These are phyloP conservation scores for Drosophila leonis DNA, from an alignment of 2,888 invertebrate genomes.

Conservation along the genomic window DNA sequence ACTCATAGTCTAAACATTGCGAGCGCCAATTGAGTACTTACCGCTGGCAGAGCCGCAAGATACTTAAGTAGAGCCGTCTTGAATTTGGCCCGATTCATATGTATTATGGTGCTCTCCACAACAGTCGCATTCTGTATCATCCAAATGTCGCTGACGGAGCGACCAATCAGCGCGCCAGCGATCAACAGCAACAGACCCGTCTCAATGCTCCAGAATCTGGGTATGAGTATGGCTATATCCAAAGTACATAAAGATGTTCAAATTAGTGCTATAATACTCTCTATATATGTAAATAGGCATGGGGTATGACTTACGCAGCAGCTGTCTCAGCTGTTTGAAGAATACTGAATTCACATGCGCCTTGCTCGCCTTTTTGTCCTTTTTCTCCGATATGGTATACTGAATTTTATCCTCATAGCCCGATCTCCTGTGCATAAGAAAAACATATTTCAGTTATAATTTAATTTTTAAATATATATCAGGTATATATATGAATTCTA, in stretches of 20 bases:
- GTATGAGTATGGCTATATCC: constrained; percentile 89
- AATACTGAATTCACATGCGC: constrained; percentile 92
- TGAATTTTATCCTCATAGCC: constrained; percentile 91
- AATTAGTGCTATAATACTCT: not conserved
- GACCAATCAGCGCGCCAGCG: constrained; percentile 92
- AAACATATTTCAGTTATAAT: no score
- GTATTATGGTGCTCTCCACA: constrained; percentile 97
- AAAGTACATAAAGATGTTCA: not conserved
- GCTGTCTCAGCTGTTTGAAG: constrained; percentile 88
- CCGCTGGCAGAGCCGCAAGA: constrained; percentile 94
- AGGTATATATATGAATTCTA: no score
- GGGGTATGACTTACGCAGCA: constrained; percentile 86
- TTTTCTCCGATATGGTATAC: constrained; percentile 91
- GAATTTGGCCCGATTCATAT: constrained; percentile 93
- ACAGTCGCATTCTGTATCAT: constrained; percentile 97
- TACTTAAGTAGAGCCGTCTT: constrained; percentile 91
- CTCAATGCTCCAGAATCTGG: constrained; percentile 92
- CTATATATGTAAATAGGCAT: not conserved
- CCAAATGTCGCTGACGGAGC: constrained; percentile 98
- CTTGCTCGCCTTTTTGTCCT: constrained; percentile 87
- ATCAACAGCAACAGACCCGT: constrained; percentile 90
- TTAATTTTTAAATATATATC: no score
- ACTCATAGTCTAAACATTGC: not conserved
- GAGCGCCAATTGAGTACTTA: constrained; percentile 85
- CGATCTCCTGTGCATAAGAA: constrained; percentile 84